Base-by-base conservation (phyloP, 2,113 vertebrate species). In the Ictalurus furcatus region DNA sequence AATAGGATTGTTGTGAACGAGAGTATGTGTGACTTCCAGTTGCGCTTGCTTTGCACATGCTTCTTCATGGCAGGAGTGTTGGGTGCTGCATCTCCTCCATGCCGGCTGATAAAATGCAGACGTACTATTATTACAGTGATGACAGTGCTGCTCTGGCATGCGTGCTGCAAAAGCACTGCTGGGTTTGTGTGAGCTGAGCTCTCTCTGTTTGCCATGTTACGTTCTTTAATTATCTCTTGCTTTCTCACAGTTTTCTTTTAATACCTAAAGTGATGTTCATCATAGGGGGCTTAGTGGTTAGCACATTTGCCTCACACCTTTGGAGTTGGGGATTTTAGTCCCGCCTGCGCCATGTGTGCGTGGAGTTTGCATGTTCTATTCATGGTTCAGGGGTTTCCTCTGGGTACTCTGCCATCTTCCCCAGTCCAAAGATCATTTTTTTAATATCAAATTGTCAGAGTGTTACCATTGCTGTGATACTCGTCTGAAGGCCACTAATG, bases 111-210 rank as follows among this genome's bases (percentile, higher is more conserved):
- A 76, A 90, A 92, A 91, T 89, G 91, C 93, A 94, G 92, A 90
- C 88, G 61, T 56, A 61, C 90, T 94, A 84, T 95, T 93, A 95
- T 95, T 95, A 95, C 90, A 90, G 91, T 16, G 92, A 94, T 94
- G 92, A 94, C 92, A 93, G 91, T 88, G 84, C 59, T 19, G 84
- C 28, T 56, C 89, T 91, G 91, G 92, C 87, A 89, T 91, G 89
- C 85, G 90, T 91, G 54, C 86, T 88, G 91, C 85, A 90, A 25
- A 59, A 92, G 93, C 93, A 91, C 90, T 86, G 90, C 74, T 90
- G 81, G 61, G 67, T 84, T 83, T 90, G 74, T 48, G 91, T 93
- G 89, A 91, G 61, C 56, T 54, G 69, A 88, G n/a, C 78, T 44
- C n/a, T 40, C 25, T 74, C 16, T 25, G 12, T 80, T 52, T 61